Percentiles rank a stretch among this genome's conserved stretches.
Conservation (phyloP, 1,140 invertebrate species). For the Mamestra configurata region DNA sequence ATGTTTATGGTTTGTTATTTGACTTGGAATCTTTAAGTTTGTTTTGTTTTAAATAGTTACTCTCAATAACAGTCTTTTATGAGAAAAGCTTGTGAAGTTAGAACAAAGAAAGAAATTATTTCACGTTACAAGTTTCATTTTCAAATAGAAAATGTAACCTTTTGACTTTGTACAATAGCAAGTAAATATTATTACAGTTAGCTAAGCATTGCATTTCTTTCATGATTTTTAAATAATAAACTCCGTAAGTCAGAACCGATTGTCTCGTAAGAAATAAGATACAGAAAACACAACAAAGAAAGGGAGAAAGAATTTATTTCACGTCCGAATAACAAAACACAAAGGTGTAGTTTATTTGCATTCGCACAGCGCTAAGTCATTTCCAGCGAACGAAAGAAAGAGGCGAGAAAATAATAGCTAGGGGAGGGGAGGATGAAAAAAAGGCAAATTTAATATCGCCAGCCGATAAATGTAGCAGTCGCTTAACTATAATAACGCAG, state of each 20-base stretch:
- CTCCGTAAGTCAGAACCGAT: background rate
- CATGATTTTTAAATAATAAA: background rate
- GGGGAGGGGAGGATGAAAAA: constrained; percentile 38
- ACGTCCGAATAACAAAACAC: constrained; percentile 48
- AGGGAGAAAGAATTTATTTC: constrained; percentile 46
- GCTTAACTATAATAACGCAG: constrained; percentile 64
- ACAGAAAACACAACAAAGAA: constrained; percentile 19
- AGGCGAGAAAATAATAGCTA: constrained; percentile 45
- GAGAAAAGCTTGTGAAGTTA: background rate
- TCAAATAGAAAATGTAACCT: background rate
- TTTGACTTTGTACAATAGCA: background rate
- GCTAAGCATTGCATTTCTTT: background rate
- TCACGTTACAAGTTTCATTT: background rate
- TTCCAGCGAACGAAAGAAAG: constrained; percentile 51
- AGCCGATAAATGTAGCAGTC: constrained; percentile 55
- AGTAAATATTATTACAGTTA: background rate
- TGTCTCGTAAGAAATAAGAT: constrained; percentile 22
- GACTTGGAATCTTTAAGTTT: background rate
- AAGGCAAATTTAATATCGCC: constrained; percentile 56
- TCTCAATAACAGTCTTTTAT: background rate
- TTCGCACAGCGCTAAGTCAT: constrained; percentile 51
- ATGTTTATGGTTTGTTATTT: constrained; percentile 32
- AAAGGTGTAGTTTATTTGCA: constrained; percentile 53
- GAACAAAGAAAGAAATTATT: background rate
- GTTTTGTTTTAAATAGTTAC: background rate